These are phyloP conservation scores for Eustalomyia histrio DNA, from an alignment of 2,888 invertebrate genomes.

Conservation along the genomic window DNA sequence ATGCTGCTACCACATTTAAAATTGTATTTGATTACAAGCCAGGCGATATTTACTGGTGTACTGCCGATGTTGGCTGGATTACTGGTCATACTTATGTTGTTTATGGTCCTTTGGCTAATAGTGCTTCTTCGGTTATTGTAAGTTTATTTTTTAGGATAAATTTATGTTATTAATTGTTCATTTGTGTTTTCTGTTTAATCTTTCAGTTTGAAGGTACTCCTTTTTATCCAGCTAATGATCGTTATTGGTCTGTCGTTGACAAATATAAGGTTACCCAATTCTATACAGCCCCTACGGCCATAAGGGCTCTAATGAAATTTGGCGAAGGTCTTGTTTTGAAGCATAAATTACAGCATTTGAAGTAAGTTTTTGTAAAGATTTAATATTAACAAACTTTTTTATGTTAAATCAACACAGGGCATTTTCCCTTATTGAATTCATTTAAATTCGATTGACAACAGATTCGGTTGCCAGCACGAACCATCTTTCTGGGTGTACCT, in stretches of 20 bases:
- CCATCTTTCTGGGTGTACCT: no score
- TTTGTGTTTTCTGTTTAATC: constrained; percentile 65
- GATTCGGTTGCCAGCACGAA: no score
- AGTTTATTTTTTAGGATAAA: constrained; percentile 24
- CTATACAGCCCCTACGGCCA: constrained; percentile 99
- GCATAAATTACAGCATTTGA: constrained; percentile 80
- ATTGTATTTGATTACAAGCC: constrained; percentile 96
- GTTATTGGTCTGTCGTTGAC: constrained; percentile 95
- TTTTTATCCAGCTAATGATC: constrained; percentile 94
- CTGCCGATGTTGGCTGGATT: constrained; percentile 98
- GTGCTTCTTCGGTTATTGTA: constrained; percentile 95
- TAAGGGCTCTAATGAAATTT: constrained; percentile 96
- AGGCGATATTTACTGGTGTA: constrained; percentile 94
- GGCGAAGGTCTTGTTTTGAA: constrained; percentile 91
- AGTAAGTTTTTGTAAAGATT: constrained; percentile 70
- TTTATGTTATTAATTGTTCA: constrained; percentile 26
- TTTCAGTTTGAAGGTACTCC: constrained; percentile 97
- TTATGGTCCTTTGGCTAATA: constrained; percentile 96
- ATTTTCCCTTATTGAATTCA: no score
- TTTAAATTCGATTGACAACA: no score
- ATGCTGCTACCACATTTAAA: constrained; percentile 95
- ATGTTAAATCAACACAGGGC: no score
- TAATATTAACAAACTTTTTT: neutral
- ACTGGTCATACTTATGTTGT: constrained; percentile 96
- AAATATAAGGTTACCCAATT: constrained; percentile 97